These are phyloP conservation scores for Schizothorax lantsangensis DNA, from an alignment of 2,797 vertebrate genomes.

Conservation along the genomic window DNA sequence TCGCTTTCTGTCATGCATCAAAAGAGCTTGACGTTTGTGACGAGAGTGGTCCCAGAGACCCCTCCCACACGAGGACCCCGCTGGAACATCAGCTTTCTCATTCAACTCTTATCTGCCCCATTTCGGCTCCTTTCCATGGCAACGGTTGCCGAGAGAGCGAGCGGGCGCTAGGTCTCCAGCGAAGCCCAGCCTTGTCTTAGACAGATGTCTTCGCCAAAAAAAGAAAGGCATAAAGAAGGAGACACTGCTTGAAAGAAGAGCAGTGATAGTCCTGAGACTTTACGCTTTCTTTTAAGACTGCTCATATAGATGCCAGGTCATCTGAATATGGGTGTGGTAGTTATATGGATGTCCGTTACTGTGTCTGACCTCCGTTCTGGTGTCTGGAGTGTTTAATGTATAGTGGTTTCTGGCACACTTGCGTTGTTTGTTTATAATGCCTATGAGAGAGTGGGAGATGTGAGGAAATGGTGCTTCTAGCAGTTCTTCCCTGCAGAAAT, in stretches of 20 bases:
- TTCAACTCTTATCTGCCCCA: conserved; percentile 81
- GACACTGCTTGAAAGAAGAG: conserved; percentile 8
- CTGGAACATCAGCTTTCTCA: conserved; percentile 75
- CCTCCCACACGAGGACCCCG: conserved; percentile 32
- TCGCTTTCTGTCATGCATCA: conserved; percentile 71
- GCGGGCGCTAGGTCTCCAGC: conserved; percentile 73
- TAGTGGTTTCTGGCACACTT: conserved; percentile 16
- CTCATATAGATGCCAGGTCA: background rate
- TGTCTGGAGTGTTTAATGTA: conserved; percentile 14
- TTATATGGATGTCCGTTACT: conserved; percentile 19
- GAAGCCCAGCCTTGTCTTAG: conserved; percentile 74
- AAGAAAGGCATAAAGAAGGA: conserved; percentile 37
- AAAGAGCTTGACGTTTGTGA: conserved; percentile 79
- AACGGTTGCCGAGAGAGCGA: conserved; percentile 69
- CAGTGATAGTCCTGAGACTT: conserved; percentile 26
- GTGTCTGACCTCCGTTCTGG: background rate
- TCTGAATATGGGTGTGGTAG: background rate
- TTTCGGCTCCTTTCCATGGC: conserved; percentile 78
- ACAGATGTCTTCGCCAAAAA: conserved; percentile 75
- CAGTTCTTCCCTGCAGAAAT: conserved; percentile 49
- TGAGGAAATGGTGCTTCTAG: conserved; percentile 26
- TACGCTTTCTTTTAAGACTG: background rate
- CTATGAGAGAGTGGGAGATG: conserved; percentile 44
- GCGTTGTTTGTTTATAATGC: conserved; percentile 19
- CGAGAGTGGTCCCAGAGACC: conserved; percentile 76